Base-by-base conservation (phyloP, 2,113 vertebrate genomes). In the Trinectes maculatus region DNA sequence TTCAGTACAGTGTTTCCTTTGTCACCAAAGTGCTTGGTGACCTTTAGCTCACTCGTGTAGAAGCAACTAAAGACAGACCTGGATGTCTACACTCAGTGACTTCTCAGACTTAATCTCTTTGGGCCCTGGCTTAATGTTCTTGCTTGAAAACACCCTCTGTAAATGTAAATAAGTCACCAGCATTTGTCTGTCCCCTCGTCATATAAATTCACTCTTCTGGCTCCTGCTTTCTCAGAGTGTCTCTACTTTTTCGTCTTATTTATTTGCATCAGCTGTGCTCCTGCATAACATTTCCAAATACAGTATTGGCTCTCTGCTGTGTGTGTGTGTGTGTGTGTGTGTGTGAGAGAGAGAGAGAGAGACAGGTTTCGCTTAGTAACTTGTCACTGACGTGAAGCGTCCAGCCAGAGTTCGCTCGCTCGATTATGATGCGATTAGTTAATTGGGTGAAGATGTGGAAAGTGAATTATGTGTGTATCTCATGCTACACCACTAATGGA, bases 391-490 rank as follows among this genome's bases (percentile, higher is more conserved):
- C 48, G 55, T 79, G 63, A 71, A 87, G 79, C 78, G 68, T 71
- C 42, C 58, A 75, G 74, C 64, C 77, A 58, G 66, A 49, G 47
- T 49, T 66, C n/a, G 25, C 52, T 66, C n/a, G 25, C 76, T 75
- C 57, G 37, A 85, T 86, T 91, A 69, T 82, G 83, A 89, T 86
- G 58, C 36, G 80, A 89, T 90, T 87, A 85, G 82, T 81, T 89
- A 91, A 91, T 89, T 84, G 76, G 82, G 83, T 82, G 89, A 87
- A 88, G 68, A 87, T 89, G 86, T 90, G 89, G 85, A 86, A 82
- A 87, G 74, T 75, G 77, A 87, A 79, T 86, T 85, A 86, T 85
- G 75, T 80, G 82, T 65, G 69, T 84, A 79, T 89, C 81, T 90
- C 84, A 80, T 85, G 83, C 81, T 76, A 55, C 19, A 54, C 87